Percentiles rank a stretch among this genome's conserved stretches.
Evolutionary conservation across 2,113 vertebrate species (phyloP).

Genomic region (Fukomys damarensis): DNA sequence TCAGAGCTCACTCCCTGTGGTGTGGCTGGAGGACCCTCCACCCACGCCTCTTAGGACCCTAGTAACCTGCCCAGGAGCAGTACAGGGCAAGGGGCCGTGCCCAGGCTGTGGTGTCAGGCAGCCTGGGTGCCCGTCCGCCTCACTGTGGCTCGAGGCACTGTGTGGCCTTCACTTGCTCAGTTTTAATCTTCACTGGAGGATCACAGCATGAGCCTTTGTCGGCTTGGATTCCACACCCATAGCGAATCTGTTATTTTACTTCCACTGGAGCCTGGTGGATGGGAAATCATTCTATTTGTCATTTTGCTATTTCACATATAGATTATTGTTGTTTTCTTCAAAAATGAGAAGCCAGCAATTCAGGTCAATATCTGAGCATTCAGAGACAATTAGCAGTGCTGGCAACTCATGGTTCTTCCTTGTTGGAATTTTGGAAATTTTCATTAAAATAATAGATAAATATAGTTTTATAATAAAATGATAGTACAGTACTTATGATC

Average conservation of each 20-base stretch:
- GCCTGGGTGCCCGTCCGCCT: accelerated
- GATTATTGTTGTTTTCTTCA: not conserved
- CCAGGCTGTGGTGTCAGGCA: not conserved
- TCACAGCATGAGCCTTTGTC: accelerated
- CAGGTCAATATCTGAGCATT: not conserved
- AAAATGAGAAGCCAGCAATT: not conserved
- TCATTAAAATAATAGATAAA: not conserved
- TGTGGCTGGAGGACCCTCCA: accelerated
- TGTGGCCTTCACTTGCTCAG: accelerated
- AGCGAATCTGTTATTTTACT: not conserved
- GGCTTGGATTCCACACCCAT: not conserved
- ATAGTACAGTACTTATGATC: not conserved
- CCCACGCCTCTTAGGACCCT: too few species aligned
- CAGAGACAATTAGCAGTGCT: not conserved
- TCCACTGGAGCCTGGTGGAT: not conserved
- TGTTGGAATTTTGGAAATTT: not conserved
- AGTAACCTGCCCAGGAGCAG: not conserved
- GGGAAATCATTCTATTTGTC: not conserved
- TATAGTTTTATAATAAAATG: not conserved
- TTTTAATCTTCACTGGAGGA: not conserved
- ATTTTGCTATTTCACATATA: not conserved
- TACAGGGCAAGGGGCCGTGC: accelerated
- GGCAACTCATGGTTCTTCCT: not conserved
- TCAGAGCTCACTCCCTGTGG: accelerated
- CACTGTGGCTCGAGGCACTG: accelerated